Evolutionary conservation across 2,113 vertebrate species (phyloP).

Genomic region (Eulacestoma nigropectus): DNA sequence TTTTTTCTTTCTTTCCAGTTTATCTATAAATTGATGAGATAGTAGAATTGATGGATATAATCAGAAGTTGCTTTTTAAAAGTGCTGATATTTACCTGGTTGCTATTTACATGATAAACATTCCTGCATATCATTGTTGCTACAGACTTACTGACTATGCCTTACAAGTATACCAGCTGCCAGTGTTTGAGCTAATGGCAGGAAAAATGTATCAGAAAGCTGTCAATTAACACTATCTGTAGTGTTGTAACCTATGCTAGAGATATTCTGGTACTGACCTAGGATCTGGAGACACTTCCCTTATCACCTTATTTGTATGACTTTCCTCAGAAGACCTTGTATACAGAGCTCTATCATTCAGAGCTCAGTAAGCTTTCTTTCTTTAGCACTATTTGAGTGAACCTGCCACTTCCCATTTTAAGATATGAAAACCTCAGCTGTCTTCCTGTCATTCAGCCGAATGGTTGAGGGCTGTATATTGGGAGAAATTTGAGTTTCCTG

Average conservation of each 20-base stretch:
- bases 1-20: neutral
- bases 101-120: neutral
- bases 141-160: neutral
- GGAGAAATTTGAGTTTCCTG: neutral
- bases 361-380: neutral
- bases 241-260: neutral
- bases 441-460: neutral
- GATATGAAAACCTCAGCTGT: neutral
- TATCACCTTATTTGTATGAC: neutral
- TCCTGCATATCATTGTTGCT: neutral
- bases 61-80: neutral
- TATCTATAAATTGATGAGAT: neutral
- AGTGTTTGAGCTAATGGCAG: neutral
- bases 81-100: neutral
- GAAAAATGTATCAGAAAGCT: neutral
- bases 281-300: neutral
- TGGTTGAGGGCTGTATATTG: neutral
- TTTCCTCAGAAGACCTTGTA: neutral
- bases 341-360: neutral
- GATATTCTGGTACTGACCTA: neutral
- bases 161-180: neutral
- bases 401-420: neutral
- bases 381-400: neutral
- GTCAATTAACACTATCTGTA: neutral
- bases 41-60: neutral